phyloP scores from a whole-genome alignment of 2,797 vertebrate species.

The Hemitrygon akajei region DNA sequence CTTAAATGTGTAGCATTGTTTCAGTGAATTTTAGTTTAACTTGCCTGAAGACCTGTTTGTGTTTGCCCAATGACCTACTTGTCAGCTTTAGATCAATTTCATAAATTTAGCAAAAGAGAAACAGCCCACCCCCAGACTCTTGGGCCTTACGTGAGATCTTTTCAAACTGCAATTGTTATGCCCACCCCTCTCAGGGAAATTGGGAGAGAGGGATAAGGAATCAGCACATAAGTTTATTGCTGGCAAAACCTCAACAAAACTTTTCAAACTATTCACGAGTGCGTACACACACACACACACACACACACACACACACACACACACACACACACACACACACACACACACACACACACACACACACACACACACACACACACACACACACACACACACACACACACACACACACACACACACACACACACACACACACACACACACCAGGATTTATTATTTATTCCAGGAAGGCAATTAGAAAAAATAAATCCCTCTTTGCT shows the following conservation, averaged over 20 bases:
- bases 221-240: background rate
- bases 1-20: background rate
- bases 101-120: background rate
- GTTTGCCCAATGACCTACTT: background rate
- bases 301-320: background rate
- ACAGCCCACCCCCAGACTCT: background rate
- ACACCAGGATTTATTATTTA: background rate
- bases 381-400: background rate
- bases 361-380: background rate
- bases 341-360: background rate
- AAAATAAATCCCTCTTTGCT: background rate
- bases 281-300: too few species aligned
- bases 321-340: background rate
- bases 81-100: slow-evolving; percentile 15
- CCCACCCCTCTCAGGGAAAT: background rate
- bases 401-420: background rate
- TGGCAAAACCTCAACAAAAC: background rate
- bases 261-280: background rate
- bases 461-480: background rate
- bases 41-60: background rate
- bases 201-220: background rate
- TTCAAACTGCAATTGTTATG: background rate
- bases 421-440: too few species aligned
- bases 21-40: background rate
- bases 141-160: background rate